phyloP scores from a whole-genome alignment of 1,140 invertebrate genomes.

The Brachionus asplanchnoidis region DNA sequence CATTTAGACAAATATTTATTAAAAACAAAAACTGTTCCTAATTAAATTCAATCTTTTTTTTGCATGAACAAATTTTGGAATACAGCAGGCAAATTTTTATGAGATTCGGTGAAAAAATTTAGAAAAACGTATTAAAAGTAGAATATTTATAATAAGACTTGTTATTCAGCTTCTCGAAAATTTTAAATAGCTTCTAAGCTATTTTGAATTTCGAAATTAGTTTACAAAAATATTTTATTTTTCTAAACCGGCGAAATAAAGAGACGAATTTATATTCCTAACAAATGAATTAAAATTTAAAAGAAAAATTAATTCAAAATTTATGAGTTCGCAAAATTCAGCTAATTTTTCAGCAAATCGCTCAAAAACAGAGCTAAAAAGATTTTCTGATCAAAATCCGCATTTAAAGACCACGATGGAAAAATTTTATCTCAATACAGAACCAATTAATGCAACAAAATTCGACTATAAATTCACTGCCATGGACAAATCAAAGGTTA shows the following conservation, averaged over 20 bases:
- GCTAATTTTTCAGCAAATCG: not conserved
- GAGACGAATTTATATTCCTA: not conserved
- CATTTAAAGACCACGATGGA: not conserved
- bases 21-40: too few relatives aligned
- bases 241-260: not conserved
- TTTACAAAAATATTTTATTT: not conserved
- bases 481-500: not conserved
- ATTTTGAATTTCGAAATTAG: not conserved
- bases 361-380: not conserved
- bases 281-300: not conserved
- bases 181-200: not conserved
- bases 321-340: not conserved
- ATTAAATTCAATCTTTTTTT: too few relatives aligned
- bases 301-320: not conserved
- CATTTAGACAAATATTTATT: too few relatives aligned
- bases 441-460: not conserved
- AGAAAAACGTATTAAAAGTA: too few relatives aligned
- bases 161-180: not conserved
- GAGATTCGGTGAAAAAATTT: too few relatives aligned
- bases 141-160: not conserved
- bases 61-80: too few relatives aligned
- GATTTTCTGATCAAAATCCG: not conserved
- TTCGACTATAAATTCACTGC: not conserved
- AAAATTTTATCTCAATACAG: not conserved
- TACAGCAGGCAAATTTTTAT: too few relatives aligned